Evolutionary conservation across 1,140 invertebrate species (phyloP), one percentile per base, ranked within the genome.

Genomic region (Brachionus plicatilis): DNA sequence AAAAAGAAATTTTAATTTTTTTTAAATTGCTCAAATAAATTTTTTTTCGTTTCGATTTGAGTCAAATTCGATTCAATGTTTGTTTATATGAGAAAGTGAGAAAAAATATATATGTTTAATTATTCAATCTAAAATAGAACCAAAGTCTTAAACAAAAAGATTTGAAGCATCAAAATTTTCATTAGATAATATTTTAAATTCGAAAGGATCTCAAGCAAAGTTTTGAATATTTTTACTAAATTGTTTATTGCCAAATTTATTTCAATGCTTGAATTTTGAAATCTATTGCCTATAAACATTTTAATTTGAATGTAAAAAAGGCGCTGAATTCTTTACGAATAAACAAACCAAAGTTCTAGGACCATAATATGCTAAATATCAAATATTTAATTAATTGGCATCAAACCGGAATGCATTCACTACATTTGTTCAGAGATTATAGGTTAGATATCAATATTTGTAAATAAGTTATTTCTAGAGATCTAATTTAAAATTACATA

Each of bases 41-140:
- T 68, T 68, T 68, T 41, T 33, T 27, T 68, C 66, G 27, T n/a
- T 68, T 68, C 33, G 27, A 41, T 72, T 72, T 72, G 33, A 72
- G n/a, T 72, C 68, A 72, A 72, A 72, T 41, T 72, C 33, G 41
- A 68, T 72, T 29, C 68, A 43, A 72, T 72, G 68, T 72, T 72
- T 72, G 68, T 72, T 72, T 72, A 72, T 60, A 72, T 24, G 43
- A 17, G 33, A 43, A 43, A 43, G 33, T 37, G 41, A 72, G 68
- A 37, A 33, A 72, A 33, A 70, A 70, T 37, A 72, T 43, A 41
- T 41, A 20, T 43, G 68, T 12, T 11, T 72, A 72, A 43, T 41
- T 72, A 72, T 37, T 41, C 17, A 41, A 41, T 72, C n/a, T 72
- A 43, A 43, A 29, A 43, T 43, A 43, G 17, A 60, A 60, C 53